A percentile compares a stretch with the other conserved stretches of the same genome.
phyloP scores from a whole-genome alignment of 2,797 vertebrate genomes.

The Chelmon rostratus region DNA sequence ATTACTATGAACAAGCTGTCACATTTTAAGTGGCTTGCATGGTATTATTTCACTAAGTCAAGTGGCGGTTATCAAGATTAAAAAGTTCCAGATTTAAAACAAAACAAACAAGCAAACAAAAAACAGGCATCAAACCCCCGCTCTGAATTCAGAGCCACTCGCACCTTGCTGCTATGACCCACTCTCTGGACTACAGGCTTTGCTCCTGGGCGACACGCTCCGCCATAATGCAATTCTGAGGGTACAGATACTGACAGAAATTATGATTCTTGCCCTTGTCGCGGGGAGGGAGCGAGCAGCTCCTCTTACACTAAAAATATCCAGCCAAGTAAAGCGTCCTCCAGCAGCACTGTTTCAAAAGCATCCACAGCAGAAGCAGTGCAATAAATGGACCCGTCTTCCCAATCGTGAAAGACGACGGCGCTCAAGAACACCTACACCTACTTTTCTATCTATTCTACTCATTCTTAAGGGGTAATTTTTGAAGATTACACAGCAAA shows the following conservation, averaged over 20 bases:
- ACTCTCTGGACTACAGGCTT: constrained; percentile 40
- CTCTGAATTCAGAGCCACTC: constrained; percentile 33
- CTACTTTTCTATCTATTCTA: neutral
- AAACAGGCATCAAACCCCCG: constrained; percentile 7
- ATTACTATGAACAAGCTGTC: constrained; percentile 42
- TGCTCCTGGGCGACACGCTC: constrained; percentile 58
- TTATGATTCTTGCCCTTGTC: constrained; percentile 82
- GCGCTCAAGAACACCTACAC: constrained; percentile 20
- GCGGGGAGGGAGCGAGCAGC: constrained; percentile 68
- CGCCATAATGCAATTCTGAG: constrained; percentile 64
- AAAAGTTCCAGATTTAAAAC: neutral
- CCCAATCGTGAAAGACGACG: constrained; percentile 22
- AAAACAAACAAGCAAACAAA: neutral
- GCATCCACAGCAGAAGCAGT: constrained; percentile 50
- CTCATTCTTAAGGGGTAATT: constrained; percentile 22
- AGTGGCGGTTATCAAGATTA: constrained; percentile 21
- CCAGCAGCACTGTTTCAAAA: constrained; percentile 64
- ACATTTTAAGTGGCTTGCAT: constrained; percentile 21
- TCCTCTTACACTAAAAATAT: constrained; percentile 86
- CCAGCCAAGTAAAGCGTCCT: constrained; percentile 79
- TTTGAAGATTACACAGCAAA: constrained; percentile 22
- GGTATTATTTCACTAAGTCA: constrained; percentile 43
- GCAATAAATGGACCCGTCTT: constrained; percentile 27
- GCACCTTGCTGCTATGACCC: constrained; percentile 42
- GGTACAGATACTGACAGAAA: constrained; percentile 79